Evolutionary conservation across 2,888 invertebrate genomes (phyloP), one percentile per base, ranked within the genome.

Genomic region (Helobdella robusta): DNA sequence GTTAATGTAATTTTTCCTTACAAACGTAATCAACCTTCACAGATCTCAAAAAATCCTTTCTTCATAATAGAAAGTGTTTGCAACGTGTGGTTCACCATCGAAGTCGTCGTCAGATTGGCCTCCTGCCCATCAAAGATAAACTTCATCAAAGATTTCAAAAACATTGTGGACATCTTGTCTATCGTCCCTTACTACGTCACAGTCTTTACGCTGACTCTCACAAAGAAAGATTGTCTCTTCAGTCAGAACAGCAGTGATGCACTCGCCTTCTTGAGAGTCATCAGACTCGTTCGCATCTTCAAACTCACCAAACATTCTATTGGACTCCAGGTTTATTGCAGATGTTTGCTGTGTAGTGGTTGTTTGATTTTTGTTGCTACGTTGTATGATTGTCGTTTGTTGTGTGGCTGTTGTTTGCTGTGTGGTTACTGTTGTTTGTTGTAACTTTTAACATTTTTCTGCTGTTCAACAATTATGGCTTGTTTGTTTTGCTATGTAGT

Each of bases 61-160:
- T 77, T 76, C 69, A 67, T 78, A 3, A 70, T 75, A 8, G 78
- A 78, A 67, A 70, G 72, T n/a, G 66, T 72, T 32, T 78, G 77
- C 66, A 75, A 78, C 48, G 59, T 70, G 4, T 78, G 76, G 76
- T 78, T 78, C 68, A 73, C 75, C 5, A 58, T 76, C n/a, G 78
- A 78, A 69, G 67, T 77, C 2, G 58, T 73, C 0, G 64, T 74
- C 1, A 65, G 78, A 20, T 70, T 75, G 50, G 30, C 70, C 5
- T 70, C 72, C 28, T 73, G 73, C 62, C 77, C 77, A 2, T 72
- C 73, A 18, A 72, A 72, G 48, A 69, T 8, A 36, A 56, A 1
- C 35, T 78, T 78, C 67, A 23, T 74, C 15, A 74, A 72, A 46
- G 70, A 70, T 48, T 63, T 73, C 23, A 69, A 73, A 52, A 78